phyloP scores from a whole-genome alignment of 2,888 invertebrate species.

The Caenorhabditis sp. region DNA sequence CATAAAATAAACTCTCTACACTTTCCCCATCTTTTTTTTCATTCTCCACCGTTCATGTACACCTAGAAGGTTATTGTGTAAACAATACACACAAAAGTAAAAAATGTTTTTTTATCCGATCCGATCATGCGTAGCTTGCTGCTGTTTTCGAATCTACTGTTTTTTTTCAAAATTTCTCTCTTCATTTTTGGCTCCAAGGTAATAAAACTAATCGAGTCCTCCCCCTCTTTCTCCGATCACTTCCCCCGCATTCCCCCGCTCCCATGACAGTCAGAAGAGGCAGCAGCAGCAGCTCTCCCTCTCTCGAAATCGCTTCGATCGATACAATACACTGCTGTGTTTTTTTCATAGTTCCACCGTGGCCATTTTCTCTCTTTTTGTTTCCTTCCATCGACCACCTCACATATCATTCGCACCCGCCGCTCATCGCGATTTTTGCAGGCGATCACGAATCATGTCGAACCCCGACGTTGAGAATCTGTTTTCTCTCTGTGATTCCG shows the following conservation, averaged over 20 bases:
- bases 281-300: not conserved
- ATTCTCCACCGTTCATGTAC: constrained; percentile 30
- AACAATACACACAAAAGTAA: constrained; percentile 16
- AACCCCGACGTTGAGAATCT: constrained; percentile 67
- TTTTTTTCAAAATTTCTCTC: not conserved
- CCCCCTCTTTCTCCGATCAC: constrained; percentile 8
- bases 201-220: not conserved
- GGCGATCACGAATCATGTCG: constrained; percentile 42
- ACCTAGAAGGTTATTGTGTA: constrained; percentile 13
- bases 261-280: constrained; percentile 26
- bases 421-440: constrained; percentile 24
- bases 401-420: constrained; percentile 45
- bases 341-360: constrained; percentile 63
- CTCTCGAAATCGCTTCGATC: constrained; percentile 10
- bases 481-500: constrained; percentile 68
- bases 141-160: constrained; percentile 11
- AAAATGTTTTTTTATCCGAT: constrained; percentile 6
- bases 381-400: not conserved
- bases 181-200: not conserved
- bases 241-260: constrained; percentile 15
- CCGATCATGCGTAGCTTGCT: not conserved
- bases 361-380: constrained; percentile 43
- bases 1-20: constrained; percentile 35
- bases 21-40: constrained; percentile 7
- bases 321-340: constrained; percentile 32